Conservation (phyloP, 2,113 vertebrate species). For the Numenius arquata region DNA sequence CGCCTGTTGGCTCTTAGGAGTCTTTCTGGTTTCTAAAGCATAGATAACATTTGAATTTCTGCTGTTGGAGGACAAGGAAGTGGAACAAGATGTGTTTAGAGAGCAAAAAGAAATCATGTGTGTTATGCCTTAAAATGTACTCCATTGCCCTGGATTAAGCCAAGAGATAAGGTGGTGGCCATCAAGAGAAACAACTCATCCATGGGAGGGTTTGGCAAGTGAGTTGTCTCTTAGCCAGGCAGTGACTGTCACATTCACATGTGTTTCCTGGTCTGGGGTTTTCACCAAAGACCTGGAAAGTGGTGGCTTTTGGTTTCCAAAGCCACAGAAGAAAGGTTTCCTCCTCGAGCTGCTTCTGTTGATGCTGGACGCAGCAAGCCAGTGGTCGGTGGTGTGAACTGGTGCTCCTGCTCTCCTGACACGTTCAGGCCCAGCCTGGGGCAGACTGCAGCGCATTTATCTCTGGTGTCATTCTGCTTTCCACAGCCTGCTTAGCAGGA, state of each 20-base stretch:
- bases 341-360: not conserved
- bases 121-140: not conserved
- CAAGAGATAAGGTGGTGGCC: rapidly evolving
- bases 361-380: rapidly evolving
- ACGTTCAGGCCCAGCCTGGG: rapidly evolving
- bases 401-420: rapidly evolving
- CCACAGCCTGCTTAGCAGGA: not conserved
- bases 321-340: not conserved
- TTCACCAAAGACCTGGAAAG: not conserved
- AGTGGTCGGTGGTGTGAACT: rapidly evolving
- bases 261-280: not conserved
- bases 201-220: not conserved
- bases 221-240: not conserved
- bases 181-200: not conserved
- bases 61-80: not conserved
- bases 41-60: not conserved
- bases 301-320: not conserved
- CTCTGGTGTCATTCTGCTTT: not conserved
- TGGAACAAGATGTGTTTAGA: not conserved
- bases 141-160: not conserved
- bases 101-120: not conserved
- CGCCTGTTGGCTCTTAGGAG: not conserved
- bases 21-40: not conserved
- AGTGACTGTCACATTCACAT: not conserved
- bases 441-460: not conserved